Base-by-base conservation (phyloP, 2,888 invertebrate species). In the Mesorhabditis sp. region DNA sequence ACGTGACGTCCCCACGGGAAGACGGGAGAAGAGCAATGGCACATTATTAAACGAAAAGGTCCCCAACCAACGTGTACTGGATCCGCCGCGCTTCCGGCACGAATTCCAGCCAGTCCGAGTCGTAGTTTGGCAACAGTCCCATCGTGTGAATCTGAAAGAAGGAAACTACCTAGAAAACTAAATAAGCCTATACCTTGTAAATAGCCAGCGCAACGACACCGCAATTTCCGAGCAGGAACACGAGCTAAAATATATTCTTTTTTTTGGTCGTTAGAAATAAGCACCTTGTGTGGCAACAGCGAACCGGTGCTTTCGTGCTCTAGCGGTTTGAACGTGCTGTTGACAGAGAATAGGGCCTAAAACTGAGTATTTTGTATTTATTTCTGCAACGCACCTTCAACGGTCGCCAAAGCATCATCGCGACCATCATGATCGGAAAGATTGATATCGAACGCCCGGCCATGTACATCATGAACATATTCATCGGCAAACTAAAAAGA, bases 361-460 rank as follows among this genome's bases (percentile, higher is more conserved):
- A 50, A 13, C 10, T 13, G n/a, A 63, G 2, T 63, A 15, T 15
- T 15, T 10, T 10, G 2, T 15, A 15, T 10, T n/a, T 13, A 10
- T 15, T 15, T 10, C 10, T 15, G 63, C n/a, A 63, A 28, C 10
- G 10, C 41, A 63, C 15, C 15, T 97, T 96, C 43, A 97, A 91
- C 3, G 97, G 97, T 74, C 96, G 89, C 83, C 97, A 92, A 82
- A 97, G 92, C 88, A 98, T 90, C 98, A 99, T 98, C 63, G 95
- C 96, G 6, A 99, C 95, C 98, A 99, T 99, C 98, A 99, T 98
- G 66, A 99, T 98, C 0, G 98, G 98, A 84, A 99, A 97, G 82
- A 99, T 97, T 0, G 96, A 97, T 83, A 98, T 77, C 66, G 75
- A 72, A 41, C 72, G 71, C 5, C 76, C 76, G 68, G 97, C 95